Evolutionary conservation across 2,888 invertebrate species (phyloP), one percentile per base, ranked within the genome.

Genomic region (Andrena fulva): DNA sequence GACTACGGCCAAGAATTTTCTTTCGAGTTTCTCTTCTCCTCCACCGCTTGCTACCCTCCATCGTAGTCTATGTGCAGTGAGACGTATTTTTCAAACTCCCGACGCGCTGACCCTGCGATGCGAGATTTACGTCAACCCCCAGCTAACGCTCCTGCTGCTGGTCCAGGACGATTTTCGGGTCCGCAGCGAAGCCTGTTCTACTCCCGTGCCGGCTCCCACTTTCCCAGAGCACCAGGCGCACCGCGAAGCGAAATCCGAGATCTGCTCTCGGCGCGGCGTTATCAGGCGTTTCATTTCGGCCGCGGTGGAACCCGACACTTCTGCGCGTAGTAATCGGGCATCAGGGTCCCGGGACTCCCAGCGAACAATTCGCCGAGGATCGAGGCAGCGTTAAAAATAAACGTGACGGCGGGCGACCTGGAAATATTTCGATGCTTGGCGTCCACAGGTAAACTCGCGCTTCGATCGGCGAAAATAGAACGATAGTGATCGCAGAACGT

Each of bases 171-270:
- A 31, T 50, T 7, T 48, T 52, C 52, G 20, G 27, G 42, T 42
- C 42, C 42, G 16, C 42, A 0, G 16, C 42, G 42, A 16, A 12
- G 42, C 42, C 42, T 42, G 5, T 42, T 35, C 42, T 16, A 16
- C 42, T 12, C 42, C 52, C 33, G 33, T 42, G n/a, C 71, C 77
- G 68, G 70, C 64, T 63, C 60, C 59, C 72, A 20, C 42, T 42
- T 42, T 42, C 42, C 42, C 42, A 42, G 42, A 42, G 42, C 50
- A 50, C 20, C 20, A 63, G 63, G 24, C 64, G 78, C 85, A 35
- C 60, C 67, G 42, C 73, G 60, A 71, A 86, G 81, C 84, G 85
- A 86, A 86, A 86, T 86, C 82, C 67, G 84, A 86, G 87, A 82
- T 35, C 74, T 20, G 42, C 64, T 56, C 72, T 31, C 62, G 81